Evolutionary conservation across 2,888 invertebrate species (phyloP).

Genomic region (Cephalotes varians): DNA sequence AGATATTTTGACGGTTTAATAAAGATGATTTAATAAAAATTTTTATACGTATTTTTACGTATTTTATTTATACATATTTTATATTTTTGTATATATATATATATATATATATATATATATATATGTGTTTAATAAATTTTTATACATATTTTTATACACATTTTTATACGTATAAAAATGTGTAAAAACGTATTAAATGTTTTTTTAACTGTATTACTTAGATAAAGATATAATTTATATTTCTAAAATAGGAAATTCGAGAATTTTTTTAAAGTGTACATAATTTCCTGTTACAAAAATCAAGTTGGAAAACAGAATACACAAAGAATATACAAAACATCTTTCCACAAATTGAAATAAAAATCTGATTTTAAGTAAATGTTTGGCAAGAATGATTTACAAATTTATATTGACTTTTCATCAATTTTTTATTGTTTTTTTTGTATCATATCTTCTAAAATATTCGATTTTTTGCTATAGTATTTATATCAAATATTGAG

Average conservation of each 20-base stretch:
- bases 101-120: no score
- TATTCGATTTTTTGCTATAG: background rate
- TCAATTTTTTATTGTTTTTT: background rate
- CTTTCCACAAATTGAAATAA: background rate
- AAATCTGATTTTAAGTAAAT: background rate
- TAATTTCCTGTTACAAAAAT: background rate
- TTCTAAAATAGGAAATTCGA: background rate
- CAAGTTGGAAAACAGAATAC: background rate
- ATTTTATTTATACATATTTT: no score
- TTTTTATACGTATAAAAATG: no score
- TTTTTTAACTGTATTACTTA: background rate
- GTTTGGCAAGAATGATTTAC: background rate
- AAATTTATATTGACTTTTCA: background rate
- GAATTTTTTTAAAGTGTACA: background rate
- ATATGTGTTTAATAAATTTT: no score
- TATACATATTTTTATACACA: no score
- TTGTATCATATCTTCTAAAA: background rate
- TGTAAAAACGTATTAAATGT: no score
- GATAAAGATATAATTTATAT: background rate
- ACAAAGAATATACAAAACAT: background rate
- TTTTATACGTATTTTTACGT: no score
- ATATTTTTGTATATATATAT: no score
- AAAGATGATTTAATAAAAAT: no score
- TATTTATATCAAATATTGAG: background rate
- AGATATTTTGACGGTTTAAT: no score